A percentile compares a stretch with the other conserved stretches of the same genome.
These are phyloP conservation scores for Amphipoea oculea DNA, from an alignment of 2,888 invertebrate species.

Conservation along the genomic window DNA sequence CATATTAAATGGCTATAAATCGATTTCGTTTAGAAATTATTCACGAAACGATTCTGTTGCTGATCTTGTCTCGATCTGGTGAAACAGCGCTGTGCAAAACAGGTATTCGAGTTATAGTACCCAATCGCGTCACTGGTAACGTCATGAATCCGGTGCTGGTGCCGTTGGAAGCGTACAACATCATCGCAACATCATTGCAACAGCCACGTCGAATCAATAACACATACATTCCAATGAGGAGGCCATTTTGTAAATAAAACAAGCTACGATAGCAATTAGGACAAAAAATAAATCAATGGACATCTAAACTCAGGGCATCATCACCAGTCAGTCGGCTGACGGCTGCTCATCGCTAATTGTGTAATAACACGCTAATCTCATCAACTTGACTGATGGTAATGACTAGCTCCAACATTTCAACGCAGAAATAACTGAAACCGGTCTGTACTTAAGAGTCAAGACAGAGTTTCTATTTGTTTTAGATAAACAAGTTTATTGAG, in stretches of 20 bases:
- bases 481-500: neutral
- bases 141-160: neutral
- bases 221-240: constrained; percentile 21
- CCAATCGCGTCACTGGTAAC: neutral
- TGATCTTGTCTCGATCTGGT: neutral
- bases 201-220: neutral
- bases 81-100: constrained; percentile 11
- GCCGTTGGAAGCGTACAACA: neutral
- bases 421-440: constrained; percentile 20
- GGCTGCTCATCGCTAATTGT: neutral
- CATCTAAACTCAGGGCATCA: neutral
- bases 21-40: constrained; percentile 8
- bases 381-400: constrained; percentile 9
- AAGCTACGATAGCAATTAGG: constrained; percentile 13
- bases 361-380: constrained; percentile 5
- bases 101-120: constrained; percentile 4
- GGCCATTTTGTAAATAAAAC: constrained; percentile 12
- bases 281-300: constrained; percentile 19
- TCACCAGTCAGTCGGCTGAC: neutral
- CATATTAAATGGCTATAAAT: neutral
- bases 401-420: neutral
- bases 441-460: constrained; percentile 2
- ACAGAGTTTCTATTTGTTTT: constrained; percentile 5
- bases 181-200: neutral
- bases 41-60: neutral